Evolutionary conservation across 2,113 vertebrate genomes (phyloP), one percentile per base, ranked within the genome.

Genomic region (Brachirus orientalis): DNA sequence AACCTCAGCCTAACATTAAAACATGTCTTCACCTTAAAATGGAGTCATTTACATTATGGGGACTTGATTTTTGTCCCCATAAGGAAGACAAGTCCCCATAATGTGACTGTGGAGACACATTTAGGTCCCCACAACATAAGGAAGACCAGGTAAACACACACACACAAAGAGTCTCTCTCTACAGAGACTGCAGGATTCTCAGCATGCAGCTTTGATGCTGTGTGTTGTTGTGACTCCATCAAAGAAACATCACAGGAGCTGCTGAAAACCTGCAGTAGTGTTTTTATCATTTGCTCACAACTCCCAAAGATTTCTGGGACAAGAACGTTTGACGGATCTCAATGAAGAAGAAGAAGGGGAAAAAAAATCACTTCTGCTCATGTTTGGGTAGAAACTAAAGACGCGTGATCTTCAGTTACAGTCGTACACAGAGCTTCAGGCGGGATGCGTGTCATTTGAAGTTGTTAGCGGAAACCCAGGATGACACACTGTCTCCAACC

Each of bases 121-220:
- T n/a, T n/a, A n/a, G n/a, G n/a, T n/a, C n/a, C n/a, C n/a, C n/a
- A n/a, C n/a, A n/a, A n/a, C n/a, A n/a, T n/a, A n/a, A n/a, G n/a
- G n/a, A n/a, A n/a, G n/a, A n/a, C n/a, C n/a, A n/a, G n/a, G n/a
- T n/a, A n/a, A n/a, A n/a, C n/a, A n/a, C n/a, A n/a, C n/a, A n/a
- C n/a, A n/a, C n/a, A n/a, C 18, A 50, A n/a, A 18, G n/a, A 54
- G 6, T 12, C 53, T 33, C 17, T 13, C 18, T 16, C 9, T n/a
- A n/a, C n/a, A n/a, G n/a, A n/a, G n/a, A n/a, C 53, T 70, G 77
- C 60, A 59, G 69, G 56, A 77, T 47, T 41, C 56, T 59, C 17
- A 8, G 60, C 69, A 60, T 62, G 60, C 68, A 50, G 40, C 8
- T 2, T 46, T 28, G 48, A 76, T 57, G 59, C 38, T 35, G 46